Evolutionary conservation across 2,113 vertebrate genomes (phyloP).

Genomic region (Datnioides undecimradiatus): DNA sequence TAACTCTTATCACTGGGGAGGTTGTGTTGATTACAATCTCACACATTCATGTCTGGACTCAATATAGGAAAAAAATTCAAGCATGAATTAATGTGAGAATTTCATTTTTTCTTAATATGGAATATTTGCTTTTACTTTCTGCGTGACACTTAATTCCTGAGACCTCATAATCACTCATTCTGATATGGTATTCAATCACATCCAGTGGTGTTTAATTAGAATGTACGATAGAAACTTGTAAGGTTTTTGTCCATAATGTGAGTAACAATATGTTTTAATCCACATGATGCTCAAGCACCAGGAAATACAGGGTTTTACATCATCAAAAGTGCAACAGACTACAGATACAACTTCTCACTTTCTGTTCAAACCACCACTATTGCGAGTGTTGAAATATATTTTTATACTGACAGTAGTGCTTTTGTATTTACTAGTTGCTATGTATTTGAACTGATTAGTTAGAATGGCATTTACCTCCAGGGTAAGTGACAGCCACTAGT

Average conservation of each 20-base stretch:
- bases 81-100: not conserved
- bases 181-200: not conserved
- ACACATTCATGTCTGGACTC: conserved; percentile 5
- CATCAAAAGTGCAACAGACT: not conserved
- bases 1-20: not conserved
- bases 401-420: no score
- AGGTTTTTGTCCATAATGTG: not conserved
- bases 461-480: conserved; percentile 87
- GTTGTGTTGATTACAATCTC: conserved; percentile 18
- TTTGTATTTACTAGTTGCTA: no score
- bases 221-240: not conserved
- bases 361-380: not conserved
- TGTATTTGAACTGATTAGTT: not conserved
- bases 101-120: not conserved
- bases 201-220: not conserved
- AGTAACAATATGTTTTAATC: not conserved
- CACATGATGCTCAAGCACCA: not conserved
- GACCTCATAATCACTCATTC: not conserved
- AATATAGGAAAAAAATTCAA: not conserved
- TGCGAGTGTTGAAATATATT: no score
- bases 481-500: conserved; percentile 87
- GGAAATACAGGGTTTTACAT: not conserved
- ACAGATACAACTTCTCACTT: not conserved
- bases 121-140: not conserved
- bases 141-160: not conserved